These are phyloP conservation scores for Drosophila albomicans DNA, from an alignment of 1,140 invertebrate genomes.

Conservation along the genomic window DNA sequence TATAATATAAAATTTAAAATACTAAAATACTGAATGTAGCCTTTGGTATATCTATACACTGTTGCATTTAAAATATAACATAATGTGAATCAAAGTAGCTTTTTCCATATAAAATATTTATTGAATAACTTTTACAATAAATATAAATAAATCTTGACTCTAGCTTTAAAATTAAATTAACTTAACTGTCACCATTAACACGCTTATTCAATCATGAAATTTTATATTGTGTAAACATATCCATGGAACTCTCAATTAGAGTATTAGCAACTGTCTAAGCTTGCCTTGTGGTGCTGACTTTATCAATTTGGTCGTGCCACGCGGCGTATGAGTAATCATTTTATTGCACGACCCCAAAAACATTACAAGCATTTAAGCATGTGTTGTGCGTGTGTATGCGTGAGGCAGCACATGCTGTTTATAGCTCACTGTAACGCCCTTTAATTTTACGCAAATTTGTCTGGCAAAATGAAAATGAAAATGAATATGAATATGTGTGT, in stretches of 20 bases:
- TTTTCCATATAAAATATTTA: too few species aligned
- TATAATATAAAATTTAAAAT: too few species aligned
- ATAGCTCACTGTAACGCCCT: slow-evolving; percentile 43
- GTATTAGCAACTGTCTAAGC: not conserved
- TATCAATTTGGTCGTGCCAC: slow-evolving; percentile 59
- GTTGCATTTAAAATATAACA: too few species aligned
- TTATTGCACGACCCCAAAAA: slow-evolving; percentile 67
- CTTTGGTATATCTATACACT: too few species aligned
- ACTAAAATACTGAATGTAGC: too few species aligned
- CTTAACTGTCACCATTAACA: too few species aligned
- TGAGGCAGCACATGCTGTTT: slow-evolving; percentile 39
- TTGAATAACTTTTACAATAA: too few species aligned
- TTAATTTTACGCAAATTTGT: slow-evolving; percentile 70
- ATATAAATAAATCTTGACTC: too few species aligned
- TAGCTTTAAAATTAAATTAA: too few species aligned
- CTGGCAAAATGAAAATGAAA: slow-evolving; percentile 73
- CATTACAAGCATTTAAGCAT: slow-evolving; percentile 8
- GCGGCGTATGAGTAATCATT: slow-evolving; percentile 75
- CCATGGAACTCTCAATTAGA: not conserved
- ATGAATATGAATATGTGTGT: slow-evolving; percentile 41
- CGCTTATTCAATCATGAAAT: too few species aligned
- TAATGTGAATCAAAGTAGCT: too few species aligned
- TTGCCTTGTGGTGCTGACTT: slow-evolving; percentile 45
- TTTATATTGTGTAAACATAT: too few species aligned
- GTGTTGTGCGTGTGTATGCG: slow-evolving; percentile 26